Evolutionary conservation across 1,140 invertebrate genomes (phyloP).

Genomic region (Drosophila persimilis): DNA sequence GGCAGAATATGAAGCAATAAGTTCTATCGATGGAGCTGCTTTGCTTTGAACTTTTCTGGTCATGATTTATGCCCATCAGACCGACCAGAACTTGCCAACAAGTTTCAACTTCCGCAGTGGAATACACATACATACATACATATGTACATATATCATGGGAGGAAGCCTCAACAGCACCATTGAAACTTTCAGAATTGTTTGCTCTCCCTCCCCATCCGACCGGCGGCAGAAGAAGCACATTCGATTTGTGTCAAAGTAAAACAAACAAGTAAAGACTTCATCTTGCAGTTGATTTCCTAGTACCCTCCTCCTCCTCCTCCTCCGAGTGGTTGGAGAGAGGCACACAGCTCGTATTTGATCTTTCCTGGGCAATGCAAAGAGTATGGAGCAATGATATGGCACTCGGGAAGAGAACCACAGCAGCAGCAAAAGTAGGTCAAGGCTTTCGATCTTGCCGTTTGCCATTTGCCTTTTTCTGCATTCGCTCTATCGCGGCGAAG

Average conservation of each 20-base stretch:
- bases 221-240: not conserved
- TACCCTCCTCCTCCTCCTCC: too few relatives aligned
- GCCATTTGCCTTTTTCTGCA: too few relatives aligned
- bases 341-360: too few relatives aligned
- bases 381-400: too few relatives aligned
- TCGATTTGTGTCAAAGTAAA: slow-evolving; percentile 60
- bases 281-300: slow-evolving; percentile 20
- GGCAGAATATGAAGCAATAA: slow-evolving; percentile 11
- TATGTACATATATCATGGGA: slow-evolving; percentile 19
- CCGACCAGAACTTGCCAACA: slow-evolving; percentile 2
- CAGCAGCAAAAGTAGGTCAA: too few relatives aligned
- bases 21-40: slow-evolving; percentile 34
- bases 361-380: too few relatives aligned
- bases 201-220: not conserved
- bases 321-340: too few relatives aligned
- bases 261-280: slow-evolving; percentile 49
- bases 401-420: too few relatives aligned
- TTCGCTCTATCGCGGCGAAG: too few relatives aligned
- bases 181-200: slow-evolving; percentile 31
- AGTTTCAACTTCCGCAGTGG: slow-evolving; percentile 21
- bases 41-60: slow-evolving; percentile 62
- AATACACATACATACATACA: too few relatives aligned
- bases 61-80: slow-evolving; percentile 51
- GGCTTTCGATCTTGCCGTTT: too few relatives aligned
- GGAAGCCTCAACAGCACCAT: slow-evolving; percentile 52